Evolutionary conservation across 1,140 invertebrate species (phyloP), one percentile per base, ranked within the genome.

Genomic region (Xylocopa sonorina): DNA sequence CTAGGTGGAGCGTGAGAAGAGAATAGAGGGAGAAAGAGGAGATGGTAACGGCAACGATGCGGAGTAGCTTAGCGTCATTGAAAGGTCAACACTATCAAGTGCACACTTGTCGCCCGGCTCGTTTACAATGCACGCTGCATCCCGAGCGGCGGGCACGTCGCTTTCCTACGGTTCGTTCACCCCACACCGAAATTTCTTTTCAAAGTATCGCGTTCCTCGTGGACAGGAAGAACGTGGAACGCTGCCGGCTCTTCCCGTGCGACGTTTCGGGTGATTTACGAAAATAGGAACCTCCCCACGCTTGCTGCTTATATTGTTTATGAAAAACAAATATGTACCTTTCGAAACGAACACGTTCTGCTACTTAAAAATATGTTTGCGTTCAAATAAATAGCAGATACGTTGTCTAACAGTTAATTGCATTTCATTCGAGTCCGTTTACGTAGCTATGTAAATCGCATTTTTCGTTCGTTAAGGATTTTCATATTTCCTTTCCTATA

Each of bases 71-170:
- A 83, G 83, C 86, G 78, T 87, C 81, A 89, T 84, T 85, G 84
- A 88, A 88, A 84, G 86, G 88, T 89, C 87, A 86, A 89, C 85
- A 85, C 83, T 88, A 81, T 83, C 75, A 81, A 88, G 85, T 87
- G 80, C 86, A 82, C 83, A 89, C 88, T 88, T 86, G 86, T 88
- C 87, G 85, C 85, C 85, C 79, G 80, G 83, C 88, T 91, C 89
- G 89, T 91, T 86, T 91, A 90, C 86, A 87, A 92, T 91, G 88
- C 90, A 85, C 86, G 84, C 76, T 90, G 89, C 89, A 91, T 90
- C 85, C 53, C 81, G 81, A 84, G 82, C 71, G 82, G 85, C 86
- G 77, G 83, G 89, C 85, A 85, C 81, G 84, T 79, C 68, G 67
- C 77, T 82, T 85, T 86, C 80, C 86, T 88, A 78, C 80, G 82